Base-by-base conservation (phyloP, 2,797 vertebrate genomes). In the Rhodeus uyekii region DNA sequence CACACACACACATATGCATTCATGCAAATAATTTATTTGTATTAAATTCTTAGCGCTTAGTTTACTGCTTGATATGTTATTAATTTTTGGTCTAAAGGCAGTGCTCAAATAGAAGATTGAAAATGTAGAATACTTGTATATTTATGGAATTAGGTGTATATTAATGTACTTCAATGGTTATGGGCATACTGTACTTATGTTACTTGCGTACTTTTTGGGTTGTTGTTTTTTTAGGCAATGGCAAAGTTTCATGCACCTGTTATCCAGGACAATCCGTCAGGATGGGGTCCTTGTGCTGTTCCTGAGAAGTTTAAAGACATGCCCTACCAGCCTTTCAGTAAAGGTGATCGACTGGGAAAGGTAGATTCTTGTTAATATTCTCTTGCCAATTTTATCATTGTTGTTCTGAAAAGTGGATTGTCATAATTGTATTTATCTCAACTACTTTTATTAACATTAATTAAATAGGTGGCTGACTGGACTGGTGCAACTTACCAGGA, bases 321-420 rank as follows among this genome's bases (percentile, higher is more conserved):
- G 98, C 98, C 98, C 0, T 99, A 99, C 91, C 98, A 99, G 92
- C 98, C 98, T 0, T 99, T 99, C 92, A 99, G 98, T 88, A 99
- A 99, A 92, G 98, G 98, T 88, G 98, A 99, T 83, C 95, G 98
- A 5, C 94, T 99, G 53, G 98, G 98, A 68, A 99, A 99, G 97
- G 98, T 99, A 90, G 53, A 64, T 9, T 44, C 38, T 46, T 16
- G 50, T 75, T 71, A 69, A 13, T 79, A 44, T 34, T 64, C 32
- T 19, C 22, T 46, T 13, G 8, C 4, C 32, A 22, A 27, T 8
- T 14, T n/a, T 24, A 10, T 68, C 10, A 36, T 12, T 4, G 46
- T 34, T 46, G 4, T 18, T 38, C 8, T 24, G 50, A 50, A 78
- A 78, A 3, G 6, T 76, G 24, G 14, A 38, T 5, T 0, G 2